A percentile compares a stretch with the other conserved stretches of the same genome.
phyloP scores from a whole-genome alignment of 2,888 invertebrate species.

The Cryptus armator region DNA sequence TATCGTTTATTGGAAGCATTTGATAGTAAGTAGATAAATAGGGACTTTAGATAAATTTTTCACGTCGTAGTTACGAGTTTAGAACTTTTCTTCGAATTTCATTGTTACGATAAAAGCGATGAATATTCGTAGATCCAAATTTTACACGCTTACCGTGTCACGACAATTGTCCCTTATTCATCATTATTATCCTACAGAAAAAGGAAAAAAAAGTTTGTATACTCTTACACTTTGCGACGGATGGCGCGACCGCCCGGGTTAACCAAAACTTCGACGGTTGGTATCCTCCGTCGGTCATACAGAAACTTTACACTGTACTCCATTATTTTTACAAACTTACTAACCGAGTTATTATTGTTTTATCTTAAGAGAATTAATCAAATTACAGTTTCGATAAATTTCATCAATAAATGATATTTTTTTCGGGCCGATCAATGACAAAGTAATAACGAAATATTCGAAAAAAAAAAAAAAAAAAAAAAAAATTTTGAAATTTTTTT shows the following conservation, averaged over 20 bases:
- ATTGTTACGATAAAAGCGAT: too few species aligned
- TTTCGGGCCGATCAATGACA: too few species aligned
- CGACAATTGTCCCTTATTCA: not conserved
- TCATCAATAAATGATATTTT: too few species aligned
- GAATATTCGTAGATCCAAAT: not conserved
- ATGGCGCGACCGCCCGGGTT: slow-evolving; percentile 59
- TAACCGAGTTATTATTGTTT: not conserved
- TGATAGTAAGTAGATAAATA: too few species aligned
- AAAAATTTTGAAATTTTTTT: too few species aligned
- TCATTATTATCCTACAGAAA: not conserved
- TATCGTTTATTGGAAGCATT: too few species aligned
- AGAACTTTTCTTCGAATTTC: too few species aligned
- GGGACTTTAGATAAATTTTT: too few species aligned
- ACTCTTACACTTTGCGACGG: slow-evolving; percentile 44
- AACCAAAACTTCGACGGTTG: not conserved
- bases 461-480: too few species aligned
- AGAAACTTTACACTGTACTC: slow-evolving; percentile 36
- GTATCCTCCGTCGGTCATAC: slow-evolving; percentile 61
- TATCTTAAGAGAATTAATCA: not conserved
- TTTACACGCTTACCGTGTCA: not conserved
- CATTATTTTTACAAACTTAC: slow-evolving; percentile 13
- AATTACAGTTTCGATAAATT: not conserved
- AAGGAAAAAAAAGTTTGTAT: not conserved
- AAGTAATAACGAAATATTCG: too few species aligned
- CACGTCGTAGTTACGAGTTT: too few species aligned